phyloP scores from a whole-genome alignment of 2,888 invertebrate species.

The Stenotaenia linearis region DNA sequence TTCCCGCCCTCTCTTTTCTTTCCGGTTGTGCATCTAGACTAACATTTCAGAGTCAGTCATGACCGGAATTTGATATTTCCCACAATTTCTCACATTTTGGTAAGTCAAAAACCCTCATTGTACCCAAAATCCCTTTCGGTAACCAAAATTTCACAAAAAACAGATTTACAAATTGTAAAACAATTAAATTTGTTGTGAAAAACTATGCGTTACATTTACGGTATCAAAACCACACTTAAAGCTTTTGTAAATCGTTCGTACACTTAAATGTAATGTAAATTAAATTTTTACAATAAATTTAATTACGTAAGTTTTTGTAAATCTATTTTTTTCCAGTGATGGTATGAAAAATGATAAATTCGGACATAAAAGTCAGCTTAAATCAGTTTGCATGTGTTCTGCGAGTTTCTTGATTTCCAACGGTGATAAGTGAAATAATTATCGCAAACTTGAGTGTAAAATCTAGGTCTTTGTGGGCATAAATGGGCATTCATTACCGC shows the following conservation, averaged over 20 bases:
- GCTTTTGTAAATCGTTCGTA: no score
- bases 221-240: no score
- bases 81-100: background rate
- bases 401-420: background rate
- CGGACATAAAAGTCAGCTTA: background rate
- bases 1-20: slow-evolving; percentile 9
- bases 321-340: no score
- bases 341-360: no score
- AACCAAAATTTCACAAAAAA: no score
- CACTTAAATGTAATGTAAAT: no score
- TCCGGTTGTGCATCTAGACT: background rate
- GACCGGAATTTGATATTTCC: background rate
- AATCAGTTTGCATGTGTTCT: background rate
- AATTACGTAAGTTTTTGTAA: no score
- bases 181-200: no score
- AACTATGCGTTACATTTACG: no score
- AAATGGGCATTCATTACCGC: background rate
- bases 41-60: background rate
- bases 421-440: slow-evolving; percentile 1
- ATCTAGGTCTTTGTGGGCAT: background rate
- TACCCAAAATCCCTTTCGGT: no score
- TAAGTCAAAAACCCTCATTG: background rate
- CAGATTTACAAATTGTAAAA: no score
- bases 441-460: background rate
- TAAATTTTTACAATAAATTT: no score